Evolutionary conservation across 2,888 invertebrate species (phyloP).

Genomic region (Tenthredo notha): DNA sequence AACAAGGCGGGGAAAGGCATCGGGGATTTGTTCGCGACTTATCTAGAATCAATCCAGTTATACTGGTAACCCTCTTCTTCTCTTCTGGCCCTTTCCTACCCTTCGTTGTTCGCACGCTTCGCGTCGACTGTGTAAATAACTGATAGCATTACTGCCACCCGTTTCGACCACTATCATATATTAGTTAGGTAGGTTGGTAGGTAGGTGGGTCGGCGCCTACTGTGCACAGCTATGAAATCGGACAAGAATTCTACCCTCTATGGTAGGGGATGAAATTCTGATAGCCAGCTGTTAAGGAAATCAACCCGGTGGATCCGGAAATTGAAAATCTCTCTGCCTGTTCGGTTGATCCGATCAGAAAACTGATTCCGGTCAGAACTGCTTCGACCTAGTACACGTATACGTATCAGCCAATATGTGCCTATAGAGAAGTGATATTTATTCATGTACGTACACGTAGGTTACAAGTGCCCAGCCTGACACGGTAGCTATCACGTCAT

Average conservation of each 20-base stretch:
- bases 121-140: conserved; percentile 72
- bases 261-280: conserved; percentile 52
- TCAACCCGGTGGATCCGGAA: conserved; percentile 63
- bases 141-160: conserved; percentile 66
- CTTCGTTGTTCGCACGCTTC: conserved; percentile 47
- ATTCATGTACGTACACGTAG: neutral
- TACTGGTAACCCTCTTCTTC: conserved; percentile 59
- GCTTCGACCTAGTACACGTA: neutral
- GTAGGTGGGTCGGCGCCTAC: neutral
- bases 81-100: conserved; percentile 3
- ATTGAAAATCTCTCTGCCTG: conserved; percentile 64
- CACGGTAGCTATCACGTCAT: neutral
- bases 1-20: conserved; percentile 59
- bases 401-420: neutral
- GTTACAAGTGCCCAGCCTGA: neutral
- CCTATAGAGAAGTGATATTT: neutral
- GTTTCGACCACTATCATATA: conserved; percentile 54
- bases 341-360: conserved; percentile 56
- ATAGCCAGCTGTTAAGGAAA: conserved; percentile 63
- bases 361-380: conserved; percentile 52
- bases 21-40: conserved; percentile 71
- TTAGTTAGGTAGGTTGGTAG: conserved; percentile 7
- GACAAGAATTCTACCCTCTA: conserved; percentile 45
- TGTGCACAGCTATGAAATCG: conserved; percentile 35
- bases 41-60: conserved; percentile 74